Percentiles rank a stretch among this genome's conserved stretches.
Evolutionary conservation across 2,888 invertebrate species (phyloP).

Genomic region (Euphydryas editha): DNA sequence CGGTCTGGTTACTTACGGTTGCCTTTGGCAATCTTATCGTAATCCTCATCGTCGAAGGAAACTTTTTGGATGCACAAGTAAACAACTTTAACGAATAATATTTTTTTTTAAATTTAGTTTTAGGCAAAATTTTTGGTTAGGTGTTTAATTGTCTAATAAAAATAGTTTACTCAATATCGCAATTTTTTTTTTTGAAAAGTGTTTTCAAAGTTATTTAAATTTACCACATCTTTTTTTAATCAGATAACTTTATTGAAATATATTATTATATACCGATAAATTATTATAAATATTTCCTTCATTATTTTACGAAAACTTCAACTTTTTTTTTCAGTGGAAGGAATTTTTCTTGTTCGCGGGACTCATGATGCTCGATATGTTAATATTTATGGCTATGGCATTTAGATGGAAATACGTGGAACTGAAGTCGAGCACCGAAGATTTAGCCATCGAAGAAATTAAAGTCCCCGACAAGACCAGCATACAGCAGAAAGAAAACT

Average conservation of each 20-base stretch:
- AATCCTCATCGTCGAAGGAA: constrained; percentile 92
- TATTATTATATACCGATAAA: too few relatives aligned
- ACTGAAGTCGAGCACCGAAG: constrained; percentile 62
- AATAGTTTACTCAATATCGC: too few relatives aligned
- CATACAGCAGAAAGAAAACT: constrained; percentile 41
- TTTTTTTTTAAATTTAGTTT: too few relatives aligned
- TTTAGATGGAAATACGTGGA: constrained; percentile 89
- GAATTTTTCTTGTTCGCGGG: constrained; percentile 95
- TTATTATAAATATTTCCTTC: too few relatives aligned
- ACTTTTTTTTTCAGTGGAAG: constrained; percentile 85
- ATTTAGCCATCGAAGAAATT: constrained; percentile 63
- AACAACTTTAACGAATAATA: constrained; percentile 34
- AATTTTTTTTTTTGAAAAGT: too few relatives aligned
- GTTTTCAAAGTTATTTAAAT: too few relatives aligned
- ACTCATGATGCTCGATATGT: constrained; percentile 92
- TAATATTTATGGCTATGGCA: constrained; percentile 92
- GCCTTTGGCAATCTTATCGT: constrained; percentile 97
- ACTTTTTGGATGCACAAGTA: constrained; percentile 90
- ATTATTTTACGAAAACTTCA: too few relatives aligned
- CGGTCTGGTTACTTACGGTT: constrained; percentile 95
- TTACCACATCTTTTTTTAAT: too few relatives aligned
- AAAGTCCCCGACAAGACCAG: constrained; percentile 58
- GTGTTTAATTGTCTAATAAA: too few relatives aligned
- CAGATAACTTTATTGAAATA: too few relatives aligned
- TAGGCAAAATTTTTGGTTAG: too few relatives aligned